A percentile compares a stretch with the other conserved stretches of the same genome.
phyloP scores from a whole-genome alignment of 2,797 vertebrate species.

The Catamblyrhynchus diadema region DNA sequence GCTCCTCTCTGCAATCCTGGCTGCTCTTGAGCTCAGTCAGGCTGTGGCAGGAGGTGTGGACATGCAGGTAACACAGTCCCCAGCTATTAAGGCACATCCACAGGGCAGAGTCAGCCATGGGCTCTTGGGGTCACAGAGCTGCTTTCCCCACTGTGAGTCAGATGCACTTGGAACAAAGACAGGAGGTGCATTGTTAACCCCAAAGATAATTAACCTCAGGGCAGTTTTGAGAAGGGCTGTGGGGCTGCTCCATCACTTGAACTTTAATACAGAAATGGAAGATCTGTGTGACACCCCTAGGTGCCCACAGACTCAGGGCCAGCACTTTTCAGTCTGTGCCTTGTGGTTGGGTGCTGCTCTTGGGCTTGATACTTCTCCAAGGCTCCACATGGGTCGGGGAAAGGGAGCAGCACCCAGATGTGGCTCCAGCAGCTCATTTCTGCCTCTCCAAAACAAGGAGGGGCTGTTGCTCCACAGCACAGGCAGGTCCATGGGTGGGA shows the following conservation, averaged over 20 bases:
- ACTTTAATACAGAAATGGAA: not conserved
- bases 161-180: not conserved
- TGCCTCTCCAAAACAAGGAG: not conserved
- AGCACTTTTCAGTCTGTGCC: not conserved
- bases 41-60: not conserved
- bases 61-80: accelerated
- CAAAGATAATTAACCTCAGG: not conserved
- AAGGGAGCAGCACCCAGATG: not conserved
- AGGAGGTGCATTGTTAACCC: not conserved
- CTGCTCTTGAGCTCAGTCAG: not conserved
- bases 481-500: not conserved
- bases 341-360: not conserved
- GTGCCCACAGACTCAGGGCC: accelerated
- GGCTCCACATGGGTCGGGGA: accelerated
- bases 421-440: not conserved
- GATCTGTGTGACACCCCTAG: not conserved
- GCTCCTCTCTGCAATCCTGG: not conserved
- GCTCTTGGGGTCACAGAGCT: not conserved
- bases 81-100: accelerated
- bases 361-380: not conserved
- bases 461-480: not conserved
- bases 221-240: not conserved
- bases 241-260: not conserved
- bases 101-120: accelerated
- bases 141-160: not conserved